Evolutionary conservation across 2,888 invertebrate genomes (phyloP).

Genomic region (Tachina lurida): DNA sequence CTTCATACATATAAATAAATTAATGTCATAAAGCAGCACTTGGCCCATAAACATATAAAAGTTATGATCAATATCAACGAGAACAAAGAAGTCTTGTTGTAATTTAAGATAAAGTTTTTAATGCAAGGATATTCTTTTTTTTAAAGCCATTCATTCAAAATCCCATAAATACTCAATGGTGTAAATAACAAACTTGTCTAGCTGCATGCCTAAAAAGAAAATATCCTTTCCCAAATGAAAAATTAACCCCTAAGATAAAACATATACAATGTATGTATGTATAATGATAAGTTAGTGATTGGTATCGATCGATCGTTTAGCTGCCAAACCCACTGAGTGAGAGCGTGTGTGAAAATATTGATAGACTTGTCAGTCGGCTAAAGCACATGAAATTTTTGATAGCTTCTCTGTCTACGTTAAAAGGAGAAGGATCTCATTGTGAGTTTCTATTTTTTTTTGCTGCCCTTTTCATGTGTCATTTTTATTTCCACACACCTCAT

Average conservation of each 20-base stretch:
- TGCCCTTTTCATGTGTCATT: constrained; percentile 16
- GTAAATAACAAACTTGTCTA: constrained; percentile 10
- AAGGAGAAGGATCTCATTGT: constrained; percentile 66
- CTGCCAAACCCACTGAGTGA: constrained; percentile 44
- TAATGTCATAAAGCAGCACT: not conserved
- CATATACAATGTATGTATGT: no score
- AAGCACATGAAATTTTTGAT: not conserved
- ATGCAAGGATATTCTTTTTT: constrained; percentile 7
- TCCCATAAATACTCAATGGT: constrained; percentile 44
- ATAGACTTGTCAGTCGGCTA: constrained; percentile 67
- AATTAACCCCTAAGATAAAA: constrained; percentile 31
- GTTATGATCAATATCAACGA: not conserved
- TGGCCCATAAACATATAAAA: constrained; percentile 35
- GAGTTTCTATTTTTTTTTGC: not conserved
- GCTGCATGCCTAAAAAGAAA: not conserved
- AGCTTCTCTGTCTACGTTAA: not conserved
- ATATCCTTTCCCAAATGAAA: constrained; percentile 41
- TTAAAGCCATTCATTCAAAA: constrained; percentile 47
- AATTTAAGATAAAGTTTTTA: constrained; percentile 31
- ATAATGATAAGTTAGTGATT: constrained; percentile 51
- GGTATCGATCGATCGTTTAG: constrained; percentile 57
- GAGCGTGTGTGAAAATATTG: constrained; percentile 71
- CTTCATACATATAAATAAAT: no score
- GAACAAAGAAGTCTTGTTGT: constrained; percentile 6
- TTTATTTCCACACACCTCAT: constrained; percentile 53